These are phyloP conservation scores for Drosophila diplacantha DNA, from an alignment of 2,888 invertebrate species.

Conservation along the genomic window DNA sequence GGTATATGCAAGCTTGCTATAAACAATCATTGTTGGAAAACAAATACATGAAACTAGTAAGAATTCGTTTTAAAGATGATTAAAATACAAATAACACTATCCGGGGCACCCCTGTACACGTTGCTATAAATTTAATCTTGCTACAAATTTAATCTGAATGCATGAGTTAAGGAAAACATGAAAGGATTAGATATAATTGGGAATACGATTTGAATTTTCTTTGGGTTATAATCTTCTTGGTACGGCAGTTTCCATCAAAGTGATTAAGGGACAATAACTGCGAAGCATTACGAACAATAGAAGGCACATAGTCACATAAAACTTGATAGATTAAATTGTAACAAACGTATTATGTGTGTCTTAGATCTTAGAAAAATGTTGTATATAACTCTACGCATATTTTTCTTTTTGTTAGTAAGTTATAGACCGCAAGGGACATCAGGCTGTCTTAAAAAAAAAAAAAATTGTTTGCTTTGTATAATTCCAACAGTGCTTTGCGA, in stretches of 20 bases:
- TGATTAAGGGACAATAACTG: neutral
- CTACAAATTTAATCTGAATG: neutral
- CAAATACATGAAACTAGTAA: neutral
- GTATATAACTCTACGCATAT: neutral
- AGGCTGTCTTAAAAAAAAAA: slow-evolving; percentile 3
- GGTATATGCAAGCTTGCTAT: neutral
- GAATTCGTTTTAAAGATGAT: neutral
- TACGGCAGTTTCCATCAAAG: neutral
- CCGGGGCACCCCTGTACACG: neutral
- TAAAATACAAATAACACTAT: neutral
- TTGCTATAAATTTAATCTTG: neutral
- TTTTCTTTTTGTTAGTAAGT: neutral
- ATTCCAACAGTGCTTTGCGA: slow-evolving; percentile 28
- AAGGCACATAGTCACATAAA: slow-evolving; percentile 13
- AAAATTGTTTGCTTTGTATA: slow-evolving; percentile 6
- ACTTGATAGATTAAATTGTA: slow-evolving; percentile 5
- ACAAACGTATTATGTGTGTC: neutral
- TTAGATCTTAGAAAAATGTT: slow-evolving; percentile 6
- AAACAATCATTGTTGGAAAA: neutral
- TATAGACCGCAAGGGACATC: slow-evolving; percentile 6
- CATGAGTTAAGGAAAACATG: neutral
- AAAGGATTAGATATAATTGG: neutral
- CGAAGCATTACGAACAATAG: slow-evolving; percentile 5
- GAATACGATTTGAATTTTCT: neutral
- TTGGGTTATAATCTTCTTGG: neutral